These are phyloP conservation scores for Dicrostonyx torquatus DNA, from an alignment of 2,797 vertebrate species.

Conservation along the genomic window DNA sequence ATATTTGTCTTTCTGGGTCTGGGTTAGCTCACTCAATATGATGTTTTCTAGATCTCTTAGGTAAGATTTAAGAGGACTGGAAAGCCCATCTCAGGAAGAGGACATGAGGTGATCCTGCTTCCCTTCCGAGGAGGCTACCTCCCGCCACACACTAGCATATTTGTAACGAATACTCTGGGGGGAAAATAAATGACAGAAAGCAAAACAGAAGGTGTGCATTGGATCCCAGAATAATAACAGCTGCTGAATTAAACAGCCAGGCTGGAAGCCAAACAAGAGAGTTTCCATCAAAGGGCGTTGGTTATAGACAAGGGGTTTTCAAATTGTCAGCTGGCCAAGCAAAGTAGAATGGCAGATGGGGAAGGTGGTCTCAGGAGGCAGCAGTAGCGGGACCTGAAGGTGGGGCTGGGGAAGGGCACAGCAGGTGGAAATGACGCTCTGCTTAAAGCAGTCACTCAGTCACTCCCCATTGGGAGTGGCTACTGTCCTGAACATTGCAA, in stretches of 20 bases:
- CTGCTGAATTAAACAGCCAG: conserved; percentile 58
- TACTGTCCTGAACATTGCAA: not conserved
- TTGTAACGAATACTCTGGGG: conserved; percentile 52
- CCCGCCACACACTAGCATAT: not conserved
- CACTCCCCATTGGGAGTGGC: not conserved
- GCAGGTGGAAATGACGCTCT: not conserved
- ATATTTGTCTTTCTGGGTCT: too few relatives aligned
- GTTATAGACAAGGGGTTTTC: not conserved
- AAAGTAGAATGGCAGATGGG: not conserved
- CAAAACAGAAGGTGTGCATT: conserved; percentile 48
- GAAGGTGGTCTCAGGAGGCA: not conserved
- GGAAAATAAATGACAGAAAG: conserved; percentile 2
- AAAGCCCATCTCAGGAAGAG: not conserved
- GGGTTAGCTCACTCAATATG: too few relatives aligned
- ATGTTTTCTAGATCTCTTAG: not conserved
- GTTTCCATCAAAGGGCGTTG: conserved; percentile 25
- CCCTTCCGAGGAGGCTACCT: not conserved
- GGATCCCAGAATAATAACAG: conserved; percentile 57
- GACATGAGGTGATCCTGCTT: not conserved
- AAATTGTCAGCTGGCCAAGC: not conserved
- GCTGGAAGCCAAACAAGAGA: not conserved
- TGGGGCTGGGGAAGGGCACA: too few relatives aligned
- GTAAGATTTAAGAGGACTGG: not conserved
- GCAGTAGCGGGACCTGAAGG: not conserved
- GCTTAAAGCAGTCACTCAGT: not conserved